Evolutionary conservation across 2,888 invertebrate species (phyloP), one percentile per base, ranked within the genome.

Genomic region (Sarcophaga rosellei): DNA sequence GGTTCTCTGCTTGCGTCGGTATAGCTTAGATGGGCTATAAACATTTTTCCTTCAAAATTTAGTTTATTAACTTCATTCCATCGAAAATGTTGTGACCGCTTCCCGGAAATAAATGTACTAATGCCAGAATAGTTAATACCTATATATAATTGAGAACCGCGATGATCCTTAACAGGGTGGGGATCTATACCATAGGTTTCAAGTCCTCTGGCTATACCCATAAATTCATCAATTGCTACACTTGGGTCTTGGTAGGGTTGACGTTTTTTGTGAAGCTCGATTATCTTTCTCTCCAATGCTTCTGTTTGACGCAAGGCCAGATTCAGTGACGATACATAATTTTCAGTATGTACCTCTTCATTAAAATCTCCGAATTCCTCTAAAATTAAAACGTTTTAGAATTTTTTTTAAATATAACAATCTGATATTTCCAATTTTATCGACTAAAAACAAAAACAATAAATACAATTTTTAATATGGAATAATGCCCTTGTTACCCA

Each of bases 141-240:
- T 88, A 99, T 94, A 93, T 98, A 99, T 81, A 99, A 94, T 92
- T 98, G 97, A 89, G 96, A 97, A 63, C 98, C 97, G 12, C 97
- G 96, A 93, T 98, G 97, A 93, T 99, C 99, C 95, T 99, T 99
- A 47, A 99, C 99, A 84, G 98, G 97, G 94, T 99, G 98, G 12
- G 99, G 99, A 94, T 99, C 99, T 57, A 99, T 97, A 44, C 99
- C 99, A 92, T 99, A 99, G 0, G 99, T 99, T 93, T 99, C 99
- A 81, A 99, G 94, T 88, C 96, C 96, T 89, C 97, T 96, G 63
- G 98, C 98, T 90, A 98, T 96, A 93, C 97, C 97, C 90, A 99
- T 95, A 93, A 99, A 99, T 89, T 96, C 95, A 84, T 96, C 95
- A 94, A 99, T 99, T 0, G 98, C 97, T 90, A 97, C 97, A 79